Conservation (phyloP, 2,888 invertebrate genomes). For the Pegoplata infirma region DNA sequence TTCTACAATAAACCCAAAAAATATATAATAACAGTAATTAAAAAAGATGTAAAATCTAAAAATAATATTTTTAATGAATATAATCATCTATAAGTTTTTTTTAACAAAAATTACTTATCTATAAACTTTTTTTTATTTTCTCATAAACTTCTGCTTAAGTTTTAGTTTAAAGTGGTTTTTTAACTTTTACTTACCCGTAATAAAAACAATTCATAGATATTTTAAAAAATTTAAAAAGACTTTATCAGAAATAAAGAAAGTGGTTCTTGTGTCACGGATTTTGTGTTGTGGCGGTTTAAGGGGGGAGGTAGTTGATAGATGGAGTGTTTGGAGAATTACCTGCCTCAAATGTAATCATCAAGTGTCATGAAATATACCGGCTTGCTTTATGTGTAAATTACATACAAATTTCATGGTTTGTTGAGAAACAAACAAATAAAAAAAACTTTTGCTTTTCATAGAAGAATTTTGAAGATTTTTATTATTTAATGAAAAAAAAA, state of each 20-base stretch:
- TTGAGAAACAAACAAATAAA: neutral
- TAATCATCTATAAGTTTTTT: neutral
- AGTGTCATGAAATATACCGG: conserved; percentile 22
- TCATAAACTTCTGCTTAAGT: conserved; percentile 6
- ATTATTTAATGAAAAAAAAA: neutral
- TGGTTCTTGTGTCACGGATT: conserved; percentile 34
- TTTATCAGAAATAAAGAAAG: conserved; percentile 45
- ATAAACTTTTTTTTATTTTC: neutral
- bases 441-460: conserved; percentile 41
- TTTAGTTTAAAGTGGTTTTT: conserved; percentile 25
- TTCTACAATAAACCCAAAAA: conserved; percentile 6
- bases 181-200: conserved; percentile 36
- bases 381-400: conserved; percentile 3
- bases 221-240: conserved; percentile 8
- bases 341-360: neutral
- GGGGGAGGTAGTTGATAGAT: conserved; percentile 1
- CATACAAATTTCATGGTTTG: neutral
- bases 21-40: conserved; percentile 6
- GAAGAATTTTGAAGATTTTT: conserved; percentile 31
- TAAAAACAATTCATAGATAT: neutral
- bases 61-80: neutral
- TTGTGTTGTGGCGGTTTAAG: neutral
- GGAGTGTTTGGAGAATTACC: neutral
- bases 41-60: neutral
- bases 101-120: neutral